These are phyloP conservation scores for Pogonophryne albipinna DNA, from an alignment of 2,797 vertebrate species.

Conservation along the genomic window DNA sequence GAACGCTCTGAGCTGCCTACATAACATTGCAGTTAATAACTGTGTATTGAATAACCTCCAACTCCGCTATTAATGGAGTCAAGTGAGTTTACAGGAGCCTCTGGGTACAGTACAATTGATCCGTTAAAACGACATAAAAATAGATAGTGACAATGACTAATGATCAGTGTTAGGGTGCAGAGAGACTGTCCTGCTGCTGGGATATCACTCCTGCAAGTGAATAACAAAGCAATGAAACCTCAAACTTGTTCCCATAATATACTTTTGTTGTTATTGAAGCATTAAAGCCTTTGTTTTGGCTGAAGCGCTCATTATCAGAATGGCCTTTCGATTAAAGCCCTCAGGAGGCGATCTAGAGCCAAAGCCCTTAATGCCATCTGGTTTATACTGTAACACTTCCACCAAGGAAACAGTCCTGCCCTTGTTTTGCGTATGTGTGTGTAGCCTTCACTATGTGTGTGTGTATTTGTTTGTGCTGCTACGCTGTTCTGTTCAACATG, in stretches of 20 bases:
- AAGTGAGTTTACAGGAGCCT: slow-evolving; percentile 42
- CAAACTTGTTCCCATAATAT: slow-evolving; percentile 17
- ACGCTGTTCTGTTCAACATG: slow-evolving; percentile 47
- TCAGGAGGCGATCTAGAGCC: slow-evolving; percentile 54
- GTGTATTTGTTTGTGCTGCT: slow-evolving; percentile 35
- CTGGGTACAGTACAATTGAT: slow-evolving; percentile 47
- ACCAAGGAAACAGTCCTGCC: slow-evolving; percentile 56
- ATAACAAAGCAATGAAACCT: slow-evolving; percentile 4
- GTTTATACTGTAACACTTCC: slow-evolving; percentile 57
- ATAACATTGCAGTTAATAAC: slow-evolving; percentile 39
- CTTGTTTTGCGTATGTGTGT: slow-evolving; percentile 7
- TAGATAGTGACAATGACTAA: slow-evolving; percentile 42
- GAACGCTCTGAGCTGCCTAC: background rate
- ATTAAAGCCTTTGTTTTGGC: slow-evolving; percentile 33
- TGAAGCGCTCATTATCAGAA: slow-evolving; percentile 30
- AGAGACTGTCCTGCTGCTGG: slow-evolving; percentile 3
- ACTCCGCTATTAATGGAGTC: slow-evolving; percentile 51
- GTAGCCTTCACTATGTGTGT: background rate
- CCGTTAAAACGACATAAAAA: slow-evolving; percentile 40
- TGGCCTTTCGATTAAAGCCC: slow-evolving; percentile 55
- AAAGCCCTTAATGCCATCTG: slow-evolving; percentile 71
- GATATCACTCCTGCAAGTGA: slow-evolving; percentile 26
- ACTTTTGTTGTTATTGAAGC: background rate
- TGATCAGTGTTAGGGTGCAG: slow-evolving; percentile 12
- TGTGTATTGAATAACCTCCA: slow-evolving; percentile 41